Base-by-base conservation (phyloP, 1,140 invertebrate species). In the Drosophila jambulina region DNA sequence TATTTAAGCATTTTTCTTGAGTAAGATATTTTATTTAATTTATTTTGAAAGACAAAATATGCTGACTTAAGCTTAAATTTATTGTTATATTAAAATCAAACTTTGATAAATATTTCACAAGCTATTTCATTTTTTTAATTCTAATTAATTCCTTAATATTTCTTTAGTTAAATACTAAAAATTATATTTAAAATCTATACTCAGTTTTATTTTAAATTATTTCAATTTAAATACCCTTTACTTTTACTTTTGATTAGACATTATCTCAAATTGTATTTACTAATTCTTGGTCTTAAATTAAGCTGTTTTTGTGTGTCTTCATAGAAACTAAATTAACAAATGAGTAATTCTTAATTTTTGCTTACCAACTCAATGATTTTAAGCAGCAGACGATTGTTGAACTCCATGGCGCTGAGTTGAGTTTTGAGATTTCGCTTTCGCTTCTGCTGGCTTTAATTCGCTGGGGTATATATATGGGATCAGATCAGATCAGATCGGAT, bases 291-390 rank as follows among this genome's bases (percentile, higher is more conserved):
- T 23, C 9, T n/a, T 5, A 17, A 8, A 21, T 34, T 13, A 51
- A 13, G 2, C 0, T 4, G 19, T 23, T 21, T 4, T 21, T 6
- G 23, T 4, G 15, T 34, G 25, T 8, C 1, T 34, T 21, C 3
- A 25, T n/a, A 2, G 4, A 36, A 34, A 7, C 7, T 21, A 32
- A 32, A 34, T 32, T 9, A 21, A 21, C 9, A 1, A 21, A 45
- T 13, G 17, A 34, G 1, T 6, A 40, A 10, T 8, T n/a, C 1
- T 6, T 6, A 5, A 9, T 42, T 15, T 43, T 42, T n/a, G 79
- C 91, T 92, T 49, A 92, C 91, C 91, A 92, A 65, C 83, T 92
- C 88, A 45, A 92, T 91, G 53, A 92, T 87, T 78, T 92, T 92
- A 59, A 92, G 69, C 51, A 92, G 58, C 46, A 91, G 70, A 78